Evolutionary conservation across 1,140 invertebrate genomes (phyloP).

Genomic region (Drosophila pseudoobscura): DNA sequence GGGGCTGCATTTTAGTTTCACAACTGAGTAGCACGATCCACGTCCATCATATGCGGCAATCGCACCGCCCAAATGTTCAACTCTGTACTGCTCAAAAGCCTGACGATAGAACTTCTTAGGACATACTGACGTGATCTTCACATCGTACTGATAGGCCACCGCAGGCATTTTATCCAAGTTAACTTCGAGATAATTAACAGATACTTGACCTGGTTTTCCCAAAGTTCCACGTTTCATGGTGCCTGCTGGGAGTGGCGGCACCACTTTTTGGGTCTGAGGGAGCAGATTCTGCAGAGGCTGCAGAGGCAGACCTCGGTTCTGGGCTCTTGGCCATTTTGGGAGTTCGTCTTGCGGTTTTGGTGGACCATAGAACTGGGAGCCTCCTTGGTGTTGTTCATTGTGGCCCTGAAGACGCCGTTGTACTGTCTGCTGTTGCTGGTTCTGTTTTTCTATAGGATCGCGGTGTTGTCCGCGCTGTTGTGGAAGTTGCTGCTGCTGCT

Average conservation of each 20-base stretch:
- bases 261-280: no score
- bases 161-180: slow-evolving; percentile 83
- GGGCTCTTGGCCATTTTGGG: slow-evolving; percentile 7
- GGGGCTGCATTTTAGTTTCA: slow-evolving; percentile 22
- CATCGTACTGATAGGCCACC: slow-evolving; percentile 85
- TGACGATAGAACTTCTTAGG: slow-evolving; percentile 84
- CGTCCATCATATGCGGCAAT: slow-evolving; percentile 89
- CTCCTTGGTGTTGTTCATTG: no score
- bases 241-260: slow-evolving; percentile 15
- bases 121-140: slow-evolving; percentile 84
- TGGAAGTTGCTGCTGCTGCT: neutral
- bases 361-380: no score
- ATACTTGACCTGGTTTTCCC: slow-evolving; percentile 83
- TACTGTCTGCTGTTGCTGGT: neutral
- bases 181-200: slow-evolving; percentile 84
- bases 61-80: slow-evolving; percentile 55
- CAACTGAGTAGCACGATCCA: slow-evolving; percentile 80
- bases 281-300: no score
- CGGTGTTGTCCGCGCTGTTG: neutral
- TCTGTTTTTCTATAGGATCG: slow-evolving; percentile 1
- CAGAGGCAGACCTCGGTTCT: no score
- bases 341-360: neutral
- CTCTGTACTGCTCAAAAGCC: slow-evolving; percentile 64
- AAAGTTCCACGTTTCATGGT: slow-evolving; percentile 76
- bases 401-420: no score